Base-by-base conservation (phyloP, 2,888 invertebrate species). In the Gandaritis pyraliata region DNA sequence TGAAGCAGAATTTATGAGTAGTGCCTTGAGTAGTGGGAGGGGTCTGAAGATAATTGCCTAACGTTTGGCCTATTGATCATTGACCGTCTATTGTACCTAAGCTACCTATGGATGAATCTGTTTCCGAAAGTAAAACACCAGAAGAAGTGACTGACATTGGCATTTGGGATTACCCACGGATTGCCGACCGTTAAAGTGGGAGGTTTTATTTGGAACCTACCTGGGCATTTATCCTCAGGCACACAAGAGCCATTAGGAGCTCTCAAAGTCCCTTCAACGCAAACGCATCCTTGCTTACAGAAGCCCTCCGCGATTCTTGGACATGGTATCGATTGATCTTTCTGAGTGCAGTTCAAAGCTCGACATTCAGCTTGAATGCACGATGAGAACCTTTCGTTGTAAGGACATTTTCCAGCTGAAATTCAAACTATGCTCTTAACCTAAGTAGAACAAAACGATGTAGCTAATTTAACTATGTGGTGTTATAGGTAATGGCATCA, bases 291-390 rank as follows among this genome's bases (percentile, higher is more conserved):
- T 49, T 51, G 15, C 38, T 59, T 11, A 47, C 73, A 73, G 12
- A 43, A 23, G 0, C 49, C 63, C 15, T 43, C 5, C 6, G 47
- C 43, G 0, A 73, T 2, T 7, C 47, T 30, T 29, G 58, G 33
- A 15, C 77, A 76, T 0, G 61, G 13, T 33, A 74, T 50, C 10
- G 69, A n/a, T 30, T 65, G 7, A 15, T 53, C 68, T 50, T 58
- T 62, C 41, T 76, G 69, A 3, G 62, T 51, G 48, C 78, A 77
- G 39, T 69, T 64, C n/a, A 69, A 56, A 16, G 72, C 64, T 63
- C 71, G 62, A 38, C 78, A 77, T 53, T 67, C 57, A 4, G 51
- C 66, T 67, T 75, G 69, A 13, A 58, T 64, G 51, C 79, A 79
- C 30, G 10, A 38, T 0, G 72, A 72, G 58, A 68, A 74, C 29